Evolutionary conservation across 2,888 invertebrate genomes (phyloP).

Genomic region (Asteroscopus sphinx): DNA sequence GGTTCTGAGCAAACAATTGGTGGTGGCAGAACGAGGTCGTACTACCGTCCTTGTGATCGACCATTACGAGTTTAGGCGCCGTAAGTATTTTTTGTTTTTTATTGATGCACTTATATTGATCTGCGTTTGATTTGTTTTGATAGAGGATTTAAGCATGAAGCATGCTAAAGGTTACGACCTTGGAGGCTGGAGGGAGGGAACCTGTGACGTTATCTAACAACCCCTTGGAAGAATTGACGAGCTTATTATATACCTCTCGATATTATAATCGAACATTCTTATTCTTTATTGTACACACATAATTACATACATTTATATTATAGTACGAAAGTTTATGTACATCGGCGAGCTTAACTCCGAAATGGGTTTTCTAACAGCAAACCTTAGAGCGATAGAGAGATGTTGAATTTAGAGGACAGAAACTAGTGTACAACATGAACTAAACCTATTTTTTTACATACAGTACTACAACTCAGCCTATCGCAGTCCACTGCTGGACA

Average conservation of each 20-base stretch:
- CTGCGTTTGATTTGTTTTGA: conserved; percentile 74
- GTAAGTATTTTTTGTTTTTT: conserved; percentile 51
- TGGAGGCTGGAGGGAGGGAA: conserved; percentile 65
- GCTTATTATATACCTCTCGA: conserved; percentile 4
- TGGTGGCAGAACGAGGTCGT: conserved; percentile 30
- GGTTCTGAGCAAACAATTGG: conserved; percentile 35
- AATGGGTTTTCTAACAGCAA: no score
- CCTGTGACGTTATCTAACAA: conserved; percentile 78
- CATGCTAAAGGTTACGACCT: conserved; percentile 83
- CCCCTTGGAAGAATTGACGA: conserved; percentile 54
- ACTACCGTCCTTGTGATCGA: conserved; percentile 35
- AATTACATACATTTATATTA: background rate
- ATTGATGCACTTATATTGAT: conserved; percentile 68
- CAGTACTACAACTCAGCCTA: no score
- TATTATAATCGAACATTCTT: conserved; percentile 1
- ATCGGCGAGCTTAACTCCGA: no score
- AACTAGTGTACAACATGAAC: no score
- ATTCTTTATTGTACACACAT: background rate
- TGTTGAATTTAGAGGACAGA: no score
- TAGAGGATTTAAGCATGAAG: conserved; percentile 65
- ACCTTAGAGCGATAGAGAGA: no score
- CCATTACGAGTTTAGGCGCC: conserved; percentile 51
- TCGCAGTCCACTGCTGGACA: no score
- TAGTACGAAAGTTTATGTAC: no score
- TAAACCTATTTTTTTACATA: no score